Evolutionary conservation across 2,888 invertebrate species (phyloP).

Genomic region (Lasioglossum pauxillum): DNA sequence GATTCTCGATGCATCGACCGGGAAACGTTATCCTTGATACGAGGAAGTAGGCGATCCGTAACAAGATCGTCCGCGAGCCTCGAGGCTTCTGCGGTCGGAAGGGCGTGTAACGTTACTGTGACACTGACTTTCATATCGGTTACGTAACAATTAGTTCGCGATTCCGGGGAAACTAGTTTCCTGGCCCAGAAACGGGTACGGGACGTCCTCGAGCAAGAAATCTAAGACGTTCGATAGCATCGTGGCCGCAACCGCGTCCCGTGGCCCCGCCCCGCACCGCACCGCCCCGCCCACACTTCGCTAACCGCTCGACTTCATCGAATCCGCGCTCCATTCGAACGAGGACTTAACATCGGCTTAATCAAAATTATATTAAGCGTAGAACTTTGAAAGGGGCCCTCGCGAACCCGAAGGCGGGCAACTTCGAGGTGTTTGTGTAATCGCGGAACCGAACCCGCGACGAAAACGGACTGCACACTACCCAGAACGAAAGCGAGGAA

Average conservation of each 20-base stretch:
- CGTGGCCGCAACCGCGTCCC: neutral
- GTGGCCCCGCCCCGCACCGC: neutral
- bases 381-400: neutral
- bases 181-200: slow-evolving; percentile 26
- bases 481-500: neutral
- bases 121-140: slow-evolving; percentile 68
- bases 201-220: slow-evolving; percentile 34
- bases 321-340: slow-evolving; percentile 1
- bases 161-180: slow-evolving; percentile 46
- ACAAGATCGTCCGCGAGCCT: slow-evolving; percentile 27
- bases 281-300: neutral
- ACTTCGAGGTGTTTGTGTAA: neutral
- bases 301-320: neutral
- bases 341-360: neutral
- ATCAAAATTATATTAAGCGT: slow-evolving; percentile 9
- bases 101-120: slow-evolving; percentile 44
- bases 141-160: slow-evolving; percentile 57
- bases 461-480: neutral
- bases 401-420: neutral
- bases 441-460: neutral
- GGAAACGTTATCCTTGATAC: neutral
- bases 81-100: slow-evolving; percentile 1
- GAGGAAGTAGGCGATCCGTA: slow-evolving; percentile 45
- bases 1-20: neutral
- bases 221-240: slow-evolving; percentile 28